A percentile compares a stretch with the other conserved stretches of the same genome.
Evolutionary conservation across 2,113 vertebrate genomes (phyloP).

Genomic region (Gorsachius goisagi): DNA sequence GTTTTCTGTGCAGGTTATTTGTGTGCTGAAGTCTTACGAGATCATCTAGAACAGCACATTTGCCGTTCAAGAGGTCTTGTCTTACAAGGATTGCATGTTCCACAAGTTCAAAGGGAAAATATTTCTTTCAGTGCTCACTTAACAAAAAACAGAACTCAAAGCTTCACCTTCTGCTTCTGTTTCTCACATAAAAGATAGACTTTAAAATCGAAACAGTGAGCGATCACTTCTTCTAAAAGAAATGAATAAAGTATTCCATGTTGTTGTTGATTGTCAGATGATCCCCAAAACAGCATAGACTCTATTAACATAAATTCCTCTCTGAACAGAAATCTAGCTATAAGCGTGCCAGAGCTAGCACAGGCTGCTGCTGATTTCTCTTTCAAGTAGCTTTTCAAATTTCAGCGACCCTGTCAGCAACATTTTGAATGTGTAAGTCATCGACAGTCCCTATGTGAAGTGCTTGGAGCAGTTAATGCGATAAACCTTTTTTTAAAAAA

Average conservation of each 20-base stretch:
- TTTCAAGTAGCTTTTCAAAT: background rate
- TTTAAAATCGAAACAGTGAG: background rate
- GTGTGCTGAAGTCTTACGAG: background rate
- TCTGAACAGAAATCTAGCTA: background rate
- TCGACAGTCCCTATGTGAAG: background rate
- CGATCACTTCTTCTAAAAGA: background rate
- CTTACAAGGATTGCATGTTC: background rate
- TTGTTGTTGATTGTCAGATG: background rate
- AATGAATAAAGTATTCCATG: background rate
- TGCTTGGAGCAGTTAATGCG: background rate
- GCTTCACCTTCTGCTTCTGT: background rate
- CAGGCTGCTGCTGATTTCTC: background rate
- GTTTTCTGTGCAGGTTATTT: constrained; percentile 14
- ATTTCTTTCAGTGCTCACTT: background rate
- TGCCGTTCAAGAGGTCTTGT: background rate
- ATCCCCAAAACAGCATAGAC: background rate
- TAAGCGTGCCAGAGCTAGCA: background rate
- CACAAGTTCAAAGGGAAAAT: background rate
- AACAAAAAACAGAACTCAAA: background rate
- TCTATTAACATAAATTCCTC: background rate
- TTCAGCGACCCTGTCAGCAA: background rate
- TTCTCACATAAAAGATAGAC: background rate
- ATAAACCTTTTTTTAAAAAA: background rate
- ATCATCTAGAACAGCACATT: constrained; percentile 10
- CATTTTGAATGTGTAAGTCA: background rate